Percentiles rank a stretch among this genome's conserved stretches.
These are phyloP conservation scores for Leucania comma DNA, from an alignment of 2,888 invertebrate species.

Conservation along the genomic window DNA sequence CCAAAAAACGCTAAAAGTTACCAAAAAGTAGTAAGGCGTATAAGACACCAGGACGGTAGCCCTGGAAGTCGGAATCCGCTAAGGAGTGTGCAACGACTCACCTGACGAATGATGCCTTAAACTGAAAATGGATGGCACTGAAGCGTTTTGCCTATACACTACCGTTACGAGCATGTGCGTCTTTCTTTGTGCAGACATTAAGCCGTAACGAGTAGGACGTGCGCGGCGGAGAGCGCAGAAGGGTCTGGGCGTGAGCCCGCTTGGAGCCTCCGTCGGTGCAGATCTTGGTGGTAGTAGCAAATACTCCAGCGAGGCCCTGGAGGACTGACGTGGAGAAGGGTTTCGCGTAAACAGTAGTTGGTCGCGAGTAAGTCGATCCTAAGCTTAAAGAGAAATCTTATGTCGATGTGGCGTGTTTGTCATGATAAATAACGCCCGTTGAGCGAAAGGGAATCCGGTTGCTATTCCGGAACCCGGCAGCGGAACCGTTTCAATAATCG, in stretches of 20 bases:
- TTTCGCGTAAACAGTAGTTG: slow-evolving; percentile 88
- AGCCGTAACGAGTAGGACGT: slow-evolving; percentile 91
- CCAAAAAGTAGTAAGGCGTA: slow-evolving; percentile 85
- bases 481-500: slow-evolving; percentile 87
- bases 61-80: slow-evolving; percentile 58
- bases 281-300: slow-evolving; percentile 94
- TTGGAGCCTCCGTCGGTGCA: slow-evolving; percentile 89
- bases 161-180: slow-evolving; percentile 78
- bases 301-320: slow-evolving; percentile 92
- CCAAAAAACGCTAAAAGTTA: slow-evolving; percentile 89
- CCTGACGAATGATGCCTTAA: slow-evolving; percentile 81
- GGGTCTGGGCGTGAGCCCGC: slow-evolving; percentile 89
- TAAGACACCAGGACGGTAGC: slow-evolving; percentile 48
- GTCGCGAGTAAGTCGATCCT: slow-evolving; percentile 91
- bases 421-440: slow-evolving; percentile 77
- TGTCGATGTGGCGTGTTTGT: slow-evolving; percentile 79
- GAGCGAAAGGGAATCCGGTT: slow-evolving; percentile 90
- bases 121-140: slow-evolving; percentile 74
- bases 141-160: slow-evolving; percentile 84
- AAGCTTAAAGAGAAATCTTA: slow-evolving; percentile 89
- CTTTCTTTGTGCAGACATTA: slow-evolving; percentile 73
- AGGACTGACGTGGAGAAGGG: slow-evolving; percentile 91
- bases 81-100: slow-evolving; percentile 89
- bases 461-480: slow-evolving; percentile 91
- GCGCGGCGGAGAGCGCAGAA: slow-evolving; percentile 89